These are phyloP conservation scores for Palythoa grandis DNA, from an alignment of 92 coral and sea anemone genomes.

Conservation along the genomic window DNA sequence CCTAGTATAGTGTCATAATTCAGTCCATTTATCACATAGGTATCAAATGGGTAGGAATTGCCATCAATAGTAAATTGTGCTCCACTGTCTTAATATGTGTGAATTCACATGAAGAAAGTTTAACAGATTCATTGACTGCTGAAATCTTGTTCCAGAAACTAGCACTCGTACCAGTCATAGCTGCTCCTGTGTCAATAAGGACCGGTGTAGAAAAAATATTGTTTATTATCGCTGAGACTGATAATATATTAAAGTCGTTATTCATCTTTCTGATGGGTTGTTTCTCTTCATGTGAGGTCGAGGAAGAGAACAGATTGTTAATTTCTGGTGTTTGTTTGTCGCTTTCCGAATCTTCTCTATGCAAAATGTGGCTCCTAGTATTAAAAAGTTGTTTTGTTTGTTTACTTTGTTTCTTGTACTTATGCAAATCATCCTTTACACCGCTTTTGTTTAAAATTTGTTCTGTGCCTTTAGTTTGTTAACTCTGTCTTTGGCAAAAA, in stretches of 20 bases:
- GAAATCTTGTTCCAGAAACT: background rate
- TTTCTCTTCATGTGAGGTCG: background rate
- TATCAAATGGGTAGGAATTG: slow-evolving; percentile 25
- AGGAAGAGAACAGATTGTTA: slow-evolving; percentile 5
- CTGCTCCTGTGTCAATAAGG: slow-evolving; percentile 48
- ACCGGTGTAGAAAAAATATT: background rate
- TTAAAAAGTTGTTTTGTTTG: background rate
- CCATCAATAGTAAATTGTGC: slow-evolving; percentile 12
- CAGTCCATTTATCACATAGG: slow-evolving; percentile 42
- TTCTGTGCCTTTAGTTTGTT: background rate
- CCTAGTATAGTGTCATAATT: slow-evolving; percentile 42
- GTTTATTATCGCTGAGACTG: slow-evolving; percentile 24
- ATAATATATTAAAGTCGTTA: background rate
- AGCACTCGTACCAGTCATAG: slow-evolving; percentile 22
- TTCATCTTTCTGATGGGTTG: background rate
- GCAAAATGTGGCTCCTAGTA: background rate
- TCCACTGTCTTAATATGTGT: slow-evolving; percentile 37
- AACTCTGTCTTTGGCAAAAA: background rate
- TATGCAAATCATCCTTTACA: background rate
- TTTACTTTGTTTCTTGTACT: background rate
- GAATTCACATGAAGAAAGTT: background rate
- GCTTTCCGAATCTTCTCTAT: background rate
- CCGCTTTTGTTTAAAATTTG: background rate
- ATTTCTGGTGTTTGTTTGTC: background rate
- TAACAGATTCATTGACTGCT: background rate